Evolutionary conservation across 2,797 vertebrate genomes (phyloP), one percentile per base, ranked within the genome.

Genomic region (Leptatherina wallacei): DNA sequence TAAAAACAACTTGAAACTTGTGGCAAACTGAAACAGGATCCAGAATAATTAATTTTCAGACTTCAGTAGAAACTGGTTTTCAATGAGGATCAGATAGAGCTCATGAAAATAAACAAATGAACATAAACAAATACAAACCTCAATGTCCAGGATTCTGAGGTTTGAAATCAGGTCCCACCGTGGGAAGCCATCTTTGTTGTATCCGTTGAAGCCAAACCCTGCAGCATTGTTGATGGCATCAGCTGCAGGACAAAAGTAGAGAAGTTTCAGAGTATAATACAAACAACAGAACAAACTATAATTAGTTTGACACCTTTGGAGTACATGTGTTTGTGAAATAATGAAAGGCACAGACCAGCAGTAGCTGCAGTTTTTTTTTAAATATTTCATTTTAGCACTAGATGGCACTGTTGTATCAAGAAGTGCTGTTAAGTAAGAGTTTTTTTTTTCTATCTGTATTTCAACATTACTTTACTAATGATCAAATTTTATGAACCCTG

Each of bases 181-280:
- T 6, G 96, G 95, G 18, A 84, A 92, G 86, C 98, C 98, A 4
- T 96, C 96, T 93, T 94, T 95, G 85, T 96, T 96, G 27, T 98
- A 99, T 20, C 98, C 98, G 84, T 96, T 96, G 88, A 99, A 99
- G 52, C 98, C 98, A 71, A 99, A 99, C 56, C 98, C 98, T 1
- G 98, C 98, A 0, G 98, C 97, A 13, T 99, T 99, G 91, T 99
- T 98, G 85, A 99, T 99, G 47, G 98, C 97, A 70, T 99, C 98
- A 71, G 98, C 98, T 99, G 85, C 72, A 44, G 73, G 66, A 71
- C 77, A 80, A 68, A 69, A 74, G 69, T 1, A 70, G 29, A 65
- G 44, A 69, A 65, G 30, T 77, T 73, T 71, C 7, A 79, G 65
- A 77, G 58, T 7, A 12, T 42, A 35, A 36, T 0, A 52, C 22